Base-by-base conservation (phyloP, 2,888 invertebrate genomes). In the Pocota personata region DNA sequence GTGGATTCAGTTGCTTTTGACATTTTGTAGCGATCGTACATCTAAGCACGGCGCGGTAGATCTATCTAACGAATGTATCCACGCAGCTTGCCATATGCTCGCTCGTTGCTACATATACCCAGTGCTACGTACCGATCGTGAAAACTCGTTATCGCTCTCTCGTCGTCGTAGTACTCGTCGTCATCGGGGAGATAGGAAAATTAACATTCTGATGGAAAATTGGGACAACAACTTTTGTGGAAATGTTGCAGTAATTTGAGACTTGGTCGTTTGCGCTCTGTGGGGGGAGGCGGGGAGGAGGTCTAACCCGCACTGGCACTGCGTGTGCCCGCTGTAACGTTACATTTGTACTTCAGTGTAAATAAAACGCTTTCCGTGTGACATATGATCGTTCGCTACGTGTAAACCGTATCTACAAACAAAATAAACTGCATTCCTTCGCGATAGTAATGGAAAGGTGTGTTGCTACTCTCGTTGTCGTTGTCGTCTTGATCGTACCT, bases 121-220 rank as follows among this genome's bases (percentile, higher is more conserved):
- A 7, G 32, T 69, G 52, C 32, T 58, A 75, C 55, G 32, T 58
- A 50, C 19, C 50, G 60, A 52, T 86, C 67, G 80, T 86, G 84
- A 77, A 86, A 86, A 86, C 86, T 80, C 52, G 86, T 86, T 86
- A 80, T 76, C 84, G 58, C 66, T 83, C 82, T 77, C 69, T 76
- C 50, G 52, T 37, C 16, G 57, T 50, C 32, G 48, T 46, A n/a
- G 14, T 50, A 35, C 14, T n/a, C 10, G 35, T 32, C 48, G 58
- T 19, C 16, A 55, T 14, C 32, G 30, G 52, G 43, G 48, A 73
- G 67, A 69, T 76, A 71, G 82, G 82, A 86, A 86, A 86, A 86
- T 86, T 86, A 86, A 86, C 86, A 86, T 86, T 86, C 86, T 86
- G 82, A 82, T 66, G 86, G 86, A 82, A 86, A 86, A 86, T 86